These are phyloP conservation scores for Bilobella aurantiaca DNA, from an alignment of 1,140 invertebrate genomes.

Conservation along the genomic window DNA sequence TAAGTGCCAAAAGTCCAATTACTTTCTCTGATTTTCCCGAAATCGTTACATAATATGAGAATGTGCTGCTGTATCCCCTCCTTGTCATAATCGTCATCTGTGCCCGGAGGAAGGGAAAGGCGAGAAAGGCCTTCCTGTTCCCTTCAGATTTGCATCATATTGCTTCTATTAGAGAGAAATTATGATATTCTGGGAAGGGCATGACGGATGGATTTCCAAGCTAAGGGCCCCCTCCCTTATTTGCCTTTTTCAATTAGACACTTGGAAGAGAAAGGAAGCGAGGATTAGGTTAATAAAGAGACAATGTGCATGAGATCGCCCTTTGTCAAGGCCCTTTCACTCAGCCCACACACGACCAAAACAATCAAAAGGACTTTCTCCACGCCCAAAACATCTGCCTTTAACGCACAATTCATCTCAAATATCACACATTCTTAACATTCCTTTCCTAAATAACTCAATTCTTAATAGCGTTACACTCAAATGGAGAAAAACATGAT, in stretches of 20 bases:
- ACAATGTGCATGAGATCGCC: background rate
- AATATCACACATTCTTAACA: too few relatives aligned
- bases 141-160: slow-evolving; percentile 10
- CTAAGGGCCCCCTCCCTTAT: background rate
- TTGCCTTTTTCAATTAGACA: slow-evolving; percentile 2
- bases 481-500: too few relatives aligned
- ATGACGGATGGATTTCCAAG: background rate
- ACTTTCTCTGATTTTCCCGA: background rate
- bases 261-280: background rate
- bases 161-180: slow-evolving; percentile 6
- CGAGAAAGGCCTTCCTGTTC: background rate
- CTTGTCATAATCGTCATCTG: background rate
- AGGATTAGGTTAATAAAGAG: slow-evolving; percentile 9
- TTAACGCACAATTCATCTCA: slow-evolving; percentile 1
- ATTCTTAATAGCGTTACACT: too few relatives aligned
- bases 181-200: background rate
- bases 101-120: background rate
- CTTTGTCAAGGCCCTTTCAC: background rate
- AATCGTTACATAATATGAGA: background rate
- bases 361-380: slow-evolving; percentile 2
- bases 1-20: background rate
- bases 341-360: background rate
- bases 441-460: too few relatives aligned
- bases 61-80: background rate
- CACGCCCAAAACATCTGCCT: background rate